These are phyloP conservation scores for Cotesia typhae DNA, from an alignment of 1,140 invertebrate species.

Conservation along the genomic window DNA sequence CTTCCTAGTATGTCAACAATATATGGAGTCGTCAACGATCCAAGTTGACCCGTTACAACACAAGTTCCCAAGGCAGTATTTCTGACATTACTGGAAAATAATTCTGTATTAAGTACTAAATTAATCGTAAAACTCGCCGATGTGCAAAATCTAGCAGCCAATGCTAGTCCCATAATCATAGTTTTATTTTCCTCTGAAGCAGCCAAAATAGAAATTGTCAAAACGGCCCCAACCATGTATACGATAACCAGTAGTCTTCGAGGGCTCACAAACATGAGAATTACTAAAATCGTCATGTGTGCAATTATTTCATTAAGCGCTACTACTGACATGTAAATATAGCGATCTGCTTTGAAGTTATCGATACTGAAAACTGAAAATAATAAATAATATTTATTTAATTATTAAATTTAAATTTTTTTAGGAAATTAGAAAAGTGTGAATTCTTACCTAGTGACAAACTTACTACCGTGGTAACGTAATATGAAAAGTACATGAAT, in stretches of 20 bases:
- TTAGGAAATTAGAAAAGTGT: no score
- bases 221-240: background rate
- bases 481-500: conserved; percentile 57
- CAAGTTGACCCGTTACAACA: conserved; percentile 70
- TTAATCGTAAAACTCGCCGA: conserved; percentile 71
- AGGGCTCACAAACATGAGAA: conserved; percentile 61
- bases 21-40: conserved; percentile 71
- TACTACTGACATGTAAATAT: conserved; percentile 63
- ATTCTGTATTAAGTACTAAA: conserved; percentile 70
- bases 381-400: background rate
- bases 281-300: conserved; percentile 42
- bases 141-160: conserved; percentile 71
- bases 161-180: conserved; percentile 64
- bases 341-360: conserved; percentile 64
- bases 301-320: conserved; percentile 65
- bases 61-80: conserved; percentile 72
- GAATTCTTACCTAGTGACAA: conserved; percentile 55
- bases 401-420: no score
- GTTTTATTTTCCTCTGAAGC: conserved; percentile 39
- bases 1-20: conserved; percentile 42
- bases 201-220: no score
- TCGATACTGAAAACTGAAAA: conserved; percentile 64
- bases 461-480: conserved; percentile 64
- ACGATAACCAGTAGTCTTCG: conserved; percentile 53
- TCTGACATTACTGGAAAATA: conserved; percentile 70